phyloP scores from a whole-genome alignment of 2,797 vertebrate species.

The Synanceia verrucosa region DNA sequence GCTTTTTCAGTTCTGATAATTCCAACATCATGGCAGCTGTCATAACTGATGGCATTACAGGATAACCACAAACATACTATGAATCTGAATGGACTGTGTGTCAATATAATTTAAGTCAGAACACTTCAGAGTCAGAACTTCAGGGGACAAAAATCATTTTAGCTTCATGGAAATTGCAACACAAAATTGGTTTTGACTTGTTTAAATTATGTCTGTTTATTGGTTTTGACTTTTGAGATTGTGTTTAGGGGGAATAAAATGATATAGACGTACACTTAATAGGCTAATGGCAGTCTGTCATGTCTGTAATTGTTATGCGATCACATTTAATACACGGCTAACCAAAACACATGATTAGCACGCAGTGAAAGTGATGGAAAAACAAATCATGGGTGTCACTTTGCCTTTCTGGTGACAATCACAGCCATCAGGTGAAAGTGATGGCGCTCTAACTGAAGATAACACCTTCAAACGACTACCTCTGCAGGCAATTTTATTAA shows the following conservation, averaged over 20 bases:
- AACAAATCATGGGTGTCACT: constrained; percentile 63
- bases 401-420: constrained; percentile 44
- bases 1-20: constrained; percentile 31
- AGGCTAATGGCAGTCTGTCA: constrained; percentile 69
- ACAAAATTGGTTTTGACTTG: constrained; percentile 62
- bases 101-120: constrained; percentile 17
- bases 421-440: constrained; percentile 31
- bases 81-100: neutral
- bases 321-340: constrained; percentile 61
- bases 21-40: constrained; percentile 29
- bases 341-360: constrained; percentile 69
- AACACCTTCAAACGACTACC: neutral
- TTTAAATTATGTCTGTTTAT: constrained; percentile 59
- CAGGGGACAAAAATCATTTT: neutral
- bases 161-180: constrained; percentile 17
- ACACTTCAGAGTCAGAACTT: constrained; percentile 24
- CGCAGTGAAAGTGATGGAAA: constrained; percentile 44
- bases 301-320: constrained; percentile 67
- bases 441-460: neutral
- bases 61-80: neutral
- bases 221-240: constrained; percentile 74
- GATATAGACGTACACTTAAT: constrained; percentile 69
- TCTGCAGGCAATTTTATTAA: neutral
- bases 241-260: constrained; percentile 60
- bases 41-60: constrained; percentile 23